Evolutionary conservation across 2,797 vertebrate species (phyloP).

Genomic region (Paguma larvata): DNA sequence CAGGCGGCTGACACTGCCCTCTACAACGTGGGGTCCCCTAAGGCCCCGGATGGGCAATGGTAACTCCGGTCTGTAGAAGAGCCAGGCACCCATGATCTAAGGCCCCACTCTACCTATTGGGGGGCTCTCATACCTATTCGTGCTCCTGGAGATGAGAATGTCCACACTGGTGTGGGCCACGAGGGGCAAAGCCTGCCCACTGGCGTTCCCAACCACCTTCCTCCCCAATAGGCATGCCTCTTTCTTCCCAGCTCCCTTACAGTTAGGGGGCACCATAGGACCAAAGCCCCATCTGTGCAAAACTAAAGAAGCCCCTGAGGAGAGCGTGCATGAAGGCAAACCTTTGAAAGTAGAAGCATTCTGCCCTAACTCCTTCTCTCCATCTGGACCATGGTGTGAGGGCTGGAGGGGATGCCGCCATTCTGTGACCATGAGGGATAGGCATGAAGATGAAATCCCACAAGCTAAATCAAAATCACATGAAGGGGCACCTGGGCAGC

Average conservation of each 20-base stretch:
- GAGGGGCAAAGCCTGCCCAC: not conserved
- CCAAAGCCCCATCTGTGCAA: not conserved
- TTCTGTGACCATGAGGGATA: not conserved
- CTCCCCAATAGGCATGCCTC: not conserved
- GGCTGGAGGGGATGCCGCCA: not conserved
- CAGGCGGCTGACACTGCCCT: not conserved
- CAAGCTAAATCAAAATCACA: not conserved
- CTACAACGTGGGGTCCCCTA: not conserved
- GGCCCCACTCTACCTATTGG: not conserved
- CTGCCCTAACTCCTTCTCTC: not conserved
- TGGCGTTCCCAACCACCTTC: not conserved
- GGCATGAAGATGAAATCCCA: not conserved
- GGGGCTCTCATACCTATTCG: not conserved
- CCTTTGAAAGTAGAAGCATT: not conserved
- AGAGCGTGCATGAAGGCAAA: not conserved
- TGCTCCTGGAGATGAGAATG: not conserved
- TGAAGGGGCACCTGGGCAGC: no score
- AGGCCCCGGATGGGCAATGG: not conserved
- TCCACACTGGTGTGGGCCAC: not conserved
- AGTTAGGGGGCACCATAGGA: not conserved
- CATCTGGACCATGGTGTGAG: not conserved
- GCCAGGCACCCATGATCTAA: not conserved
- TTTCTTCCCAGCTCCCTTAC: not conserved
- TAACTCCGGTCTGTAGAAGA: not conserved
- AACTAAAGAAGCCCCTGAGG: not conserved